phyloP scores from a whole-genome alignment of 2,113 vertebrate species.

The Atractosteus spatula region DNA sequence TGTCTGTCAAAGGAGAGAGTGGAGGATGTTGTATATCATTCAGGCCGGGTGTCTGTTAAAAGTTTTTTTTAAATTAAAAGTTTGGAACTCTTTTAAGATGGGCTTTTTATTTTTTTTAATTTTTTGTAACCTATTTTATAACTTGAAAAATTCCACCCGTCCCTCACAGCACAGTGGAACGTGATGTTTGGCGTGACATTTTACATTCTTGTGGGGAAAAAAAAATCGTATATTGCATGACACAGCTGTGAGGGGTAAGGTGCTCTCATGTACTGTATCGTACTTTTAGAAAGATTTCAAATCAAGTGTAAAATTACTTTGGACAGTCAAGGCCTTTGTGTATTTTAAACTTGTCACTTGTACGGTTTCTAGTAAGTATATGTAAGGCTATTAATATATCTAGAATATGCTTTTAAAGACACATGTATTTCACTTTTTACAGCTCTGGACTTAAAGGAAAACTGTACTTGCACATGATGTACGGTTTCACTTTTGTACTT shows the following conservation, averaged over 20 bases:
- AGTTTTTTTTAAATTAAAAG: background rate
- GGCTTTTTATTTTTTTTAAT: constrained; percentile 28
- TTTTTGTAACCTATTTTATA: constrained; percentile 36
- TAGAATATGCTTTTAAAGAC: constrained; percentile 67
- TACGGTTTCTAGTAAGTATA: constrained; percentile 74
- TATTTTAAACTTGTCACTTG: constrained; percentile 84
- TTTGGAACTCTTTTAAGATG: background rate
- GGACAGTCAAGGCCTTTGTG: constrained; percentile 69
- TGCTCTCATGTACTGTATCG: constrained; percentile 66
- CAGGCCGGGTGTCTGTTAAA: constrained; percentile 5
- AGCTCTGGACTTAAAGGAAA: constrained; percentile 66
- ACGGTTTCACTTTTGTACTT: constrained; percentile 91
- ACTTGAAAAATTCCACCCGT: constrained; percentile 36
- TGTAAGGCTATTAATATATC: constrained; percentile 58
- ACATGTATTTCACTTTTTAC: constrained; percentile 73
- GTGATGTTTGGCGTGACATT: constrained; percentile 55
- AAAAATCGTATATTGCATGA: constrained; percentile 63
- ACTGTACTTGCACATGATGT: constrained; percentile 78
- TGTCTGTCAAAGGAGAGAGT: background rate
- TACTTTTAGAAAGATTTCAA: constrained; percentile 62
- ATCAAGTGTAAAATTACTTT: constrained; percentile 69
- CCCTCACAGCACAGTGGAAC: constrained; percentile 39
- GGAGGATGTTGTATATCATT: background rate
- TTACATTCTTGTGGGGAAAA: constrained; percentile 54
- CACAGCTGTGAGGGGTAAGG: constrained; percentile 56